These are phyloP conservation scores for Microtus ochrogaster DNA, from an alignment of 2,113 vertebrate species.

Conservation along the genomic window DNA sequence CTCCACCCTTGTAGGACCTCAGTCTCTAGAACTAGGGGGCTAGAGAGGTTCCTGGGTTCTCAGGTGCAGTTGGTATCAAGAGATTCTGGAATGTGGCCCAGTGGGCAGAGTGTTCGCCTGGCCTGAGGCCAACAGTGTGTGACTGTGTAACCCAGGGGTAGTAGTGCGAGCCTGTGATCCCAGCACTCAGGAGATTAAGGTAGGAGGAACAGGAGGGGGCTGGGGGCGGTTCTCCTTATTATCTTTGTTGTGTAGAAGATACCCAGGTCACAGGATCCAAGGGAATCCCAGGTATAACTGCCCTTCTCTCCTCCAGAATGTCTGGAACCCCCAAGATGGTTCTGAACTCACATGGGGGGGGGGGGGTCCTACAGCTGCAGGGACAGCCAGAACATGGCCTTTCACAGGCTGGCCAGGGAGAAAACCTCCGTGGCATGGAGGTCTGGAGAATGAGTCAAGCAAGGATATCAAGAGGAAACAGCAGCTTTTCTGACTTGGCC, in stretches of 20 bases:
- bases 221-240: neutral
- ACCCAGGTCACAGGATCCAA: neutral
- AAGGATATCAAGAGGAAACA: neutral
- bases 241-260: neutral
- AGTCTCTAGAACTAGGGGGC: neutral
- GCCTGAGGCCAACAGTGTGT: neutral
- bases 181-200: neutral
- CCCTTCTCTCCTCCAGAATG: neutral
- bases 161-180: neutral
- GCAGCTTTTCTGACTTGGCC: neutral
- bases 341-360: neutral
- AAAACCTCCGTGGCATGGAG: accelerated
- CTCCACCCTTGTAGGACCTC: neutral
- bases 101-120: neutral
- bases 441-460: neutral
- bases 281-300: neutral
- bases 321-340: neutral
- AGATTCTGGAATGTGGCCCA: neutral
- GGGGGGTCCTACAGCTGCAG: neutral
- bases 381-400: neutral
- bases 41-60: neutral
- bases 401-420: neutral
- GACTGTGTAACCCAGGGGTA: neutral
- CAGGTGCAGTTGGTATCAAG: neutral
- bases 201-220: neutral